Evolutionary conservation across 2,888 invertebrate species (phyloP), one percentile per base, ranked within the genome.

Genomic region (Brenthis daphne): DNA sequence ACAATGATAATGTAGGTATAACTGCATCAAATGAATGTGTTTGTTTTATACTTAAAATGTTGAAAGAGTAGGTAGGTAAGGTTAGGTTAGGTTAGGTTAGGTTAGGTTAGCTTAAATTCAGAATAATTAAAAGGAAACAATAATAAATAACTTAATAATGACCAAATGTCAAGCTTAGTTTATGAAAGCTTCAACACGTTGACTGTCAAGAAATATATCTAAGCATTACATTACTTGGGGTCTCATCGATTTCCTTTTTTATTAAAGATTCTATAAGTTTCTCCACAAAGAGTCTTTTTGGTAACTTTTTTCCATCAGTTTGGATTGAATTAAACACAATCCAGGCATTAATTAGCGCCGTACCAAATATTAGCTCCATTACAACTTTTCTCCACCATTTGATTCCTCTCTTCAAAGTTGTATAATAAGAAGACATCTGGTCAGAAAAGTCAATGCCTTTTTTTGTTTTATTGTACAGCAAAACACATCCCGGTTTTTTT

Each of bases 401-500:
- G 12, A 76, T 55, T 69, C 74, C 77, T 75, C 64, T 75, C 57
- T 75, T 77, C 33, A 77, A 73, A 8, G 77, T 33, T 33, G 33
- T 33, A 65, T 77, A 78, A 71, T 78, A 77, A 8, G 77, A 75
- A 24, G 77, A 72, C 75, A 77, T 79, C 58, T 78, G 76, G 73
- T 77, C 79, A 65, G 55, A 57, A 55, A 58, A 76, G 63, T 78
- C 77, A 66, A 77, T 67, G 16, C 75, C 75, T 74, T 77, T 76
- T 74, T 79, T 76, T 55, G 61, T 74, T 66, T 76, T 57, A 74
- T 79, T 77, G 67, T 79, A 77, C 68, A 66, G 33, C n/a, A 77
- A 24, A 54, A 77, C 71, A 73, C 76, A 73, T 71, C 53, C 70
- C 4, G 77, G 75, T 69, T 77, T 79, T 69, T 72, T 75, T 29